phyloP scores from a whole-genome alignment of 2,113 vertebrate species.

The Quiscalus mexicanus region DNA sequence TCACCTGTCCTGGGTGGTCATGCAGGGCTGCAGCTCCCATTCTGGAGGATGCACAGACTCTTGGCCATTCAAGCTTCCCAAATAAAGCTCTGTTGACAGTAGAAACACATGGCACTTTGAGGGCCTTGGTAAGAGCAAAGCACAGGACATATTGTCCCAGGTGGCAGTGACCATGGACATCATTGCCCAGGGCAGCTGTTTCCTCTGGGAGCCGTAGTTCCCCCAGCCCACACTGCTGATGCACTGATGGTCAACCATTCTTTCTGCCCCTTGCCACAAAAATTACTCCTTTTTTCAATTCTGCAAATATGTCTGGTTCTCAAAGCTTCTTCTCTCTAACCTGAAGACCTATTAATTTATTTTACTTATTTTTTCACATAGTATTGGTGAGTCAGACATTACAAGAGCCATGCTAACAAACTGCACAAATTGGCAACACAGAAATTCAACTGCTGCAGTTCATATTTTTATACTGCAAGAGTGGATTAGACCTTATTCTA shows the following conservation, averaged over 20 bases:
- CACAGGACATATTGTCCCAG: fast-evolving
- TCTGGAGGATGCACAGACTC: neutral
- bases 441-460: neutral
- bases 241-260: fast-evolving
- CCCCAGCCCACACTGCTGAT: fast-evolving
- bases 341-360: neutral
- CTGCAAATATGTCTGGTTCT: neutral
- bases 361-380: neutral
- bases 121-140: neutral
- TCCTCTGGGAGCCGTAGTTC: too few species aligned
- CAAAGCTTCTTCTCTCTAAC: neutral
- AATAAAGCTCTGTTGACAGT: fast-evolving
- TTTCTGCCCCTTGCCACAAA: neutral
- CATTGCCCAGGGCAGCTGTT: neutral
- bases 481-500: neutral
- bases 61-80: neutral
- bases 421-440: neutral
- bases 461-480: neutral
- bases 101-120: neutral
- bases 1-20: fast-evolving
- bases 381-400: fast-evolving
- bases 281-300: neutral
- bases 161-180: neutral
- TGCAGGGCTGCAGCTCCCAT: fast-evolving
- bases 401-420: neutral